Percentiles rank a stretch among this genome's conserved stretches.
Conservation (phyloP, 2,888 invertebrate species). For the Drosophila putrida region DNA sequence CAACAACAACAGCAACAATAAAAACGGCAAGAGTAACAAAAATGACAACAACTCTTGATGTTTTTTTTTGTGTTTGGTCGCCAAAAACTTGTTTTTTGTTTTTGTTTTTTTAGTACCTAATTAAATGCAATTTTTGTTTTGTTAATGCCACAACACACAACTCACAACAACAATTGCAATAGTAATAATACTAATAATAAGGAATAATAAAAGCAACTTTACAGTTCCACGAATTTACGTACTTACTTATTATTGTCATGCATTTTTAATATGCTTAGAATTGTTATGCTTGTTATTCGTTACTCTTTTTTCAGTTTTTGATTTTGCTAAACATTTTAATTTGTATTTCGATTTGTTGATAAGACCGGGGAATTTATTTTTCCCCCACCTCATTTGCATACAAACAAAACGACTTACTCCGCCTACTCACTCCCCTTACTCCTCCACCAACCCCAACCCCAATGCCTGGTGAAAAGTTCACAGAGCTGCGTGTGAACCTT, state of each 20-base stretch:
- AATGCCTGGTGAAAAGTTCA: not conserved
- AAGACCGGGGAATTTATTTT: slow-evolving; percentile 43
- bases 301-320: slow-evolving; percentile 13
- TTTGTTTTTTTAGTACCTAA: slow-evolving; percentile 27
- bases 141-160: slow-evolving; percentile 22
- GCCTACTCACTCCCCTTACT: not conserved
- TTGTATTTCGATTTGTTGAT: slow-evolving; percentile 50
- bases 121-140: slow-evolving; percentile 43
- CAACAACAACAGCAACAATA: slow-evolving; percentile 1
- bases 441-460: not conserved
- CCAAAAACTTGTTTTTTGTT: slow-evolving; percentile 42
- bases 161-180: slow-evolving; percentile 3
- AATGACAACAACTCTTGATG: slow-evolving; percentile 2
- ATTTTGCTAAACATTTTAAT: slow-evolving; percentile 44
- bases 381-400: slow-evolving; percentile 55
- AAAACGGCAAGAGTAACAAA: too few relatives aligned
- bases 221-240: slow-evolving; percentile 36
- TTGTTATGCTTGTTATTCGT: not conserved
- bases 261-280: slow-evolving; percentile 13
- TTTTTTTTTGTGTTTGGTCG: slow-evolving; percentile 6
- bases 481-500: slow-evolving; percentile 47
- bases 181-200: slow-evolving; percentile 19
- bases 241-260: slow-evolving; percentile 22
- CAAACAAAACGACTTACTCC: slow-evolving; percentile 48
- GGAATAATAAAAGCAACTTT: slow-evolving; percentile 22